These are phyloP conservation scores for Schizotus pectinicornis DNA, from an alignment of 2,888 invertebrate species.

Conservation along the genomic window DNA sequence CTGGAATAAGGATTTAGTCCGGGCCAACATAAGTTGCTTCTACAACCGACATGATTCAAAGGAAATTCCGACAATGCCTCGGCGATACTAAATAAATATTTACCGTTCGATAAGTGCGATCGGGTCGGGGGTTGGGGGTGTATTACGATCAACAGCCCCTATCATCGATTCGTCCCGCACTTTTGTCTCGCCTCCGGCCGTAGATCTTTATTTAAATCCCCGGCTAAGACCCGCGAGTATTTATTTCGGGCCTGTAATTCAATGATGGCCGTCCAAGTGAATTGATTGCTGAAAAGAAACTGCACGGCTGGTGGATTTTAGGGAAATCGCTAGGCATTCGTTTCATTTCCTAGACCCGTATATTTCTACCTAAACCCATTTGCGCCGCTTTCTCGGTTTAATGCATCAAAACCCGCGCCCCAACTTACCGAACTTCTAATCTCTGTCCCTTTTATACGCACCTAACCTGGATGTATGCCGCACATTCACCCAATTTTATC, in stretches of 20 bases:
- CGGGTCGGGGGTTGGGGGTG: too few relatives aligned
- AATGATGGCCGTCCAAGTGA: conserved; percentile 28
- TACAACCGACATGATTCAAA: conserved; percentile 4
- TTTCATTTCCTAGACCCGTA: conserved; percentile 28
- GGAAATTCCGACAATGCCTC: conserved; percentile 3
- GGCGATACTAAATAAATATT: background rate
- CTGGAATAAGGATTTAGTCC: conserved; percentile 11
- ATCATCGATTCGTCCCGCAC: background rate
- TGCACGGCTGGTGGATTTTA: conserved; percentile 14
- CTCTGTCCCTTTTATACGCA: conserved; percentile 24
- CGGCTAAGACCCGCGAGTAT: conserved; percentile 29
- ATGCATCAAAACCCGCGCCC: conserved; percentile 16
- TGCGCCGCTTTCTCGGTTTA: conserved; percentile 18
- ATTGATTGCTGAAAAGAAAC: conserved; percentile 21
- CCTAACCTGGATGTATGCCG: conserved; percentile 33
- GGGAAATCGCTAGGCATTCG: conserved; percentile 24
- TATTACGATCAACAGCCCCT: background rate
- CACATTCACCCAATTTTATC: conserved; percentile 32
- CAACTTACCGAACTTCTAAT: conserved; percentile 26
- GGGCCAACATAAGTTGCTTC: background rate
- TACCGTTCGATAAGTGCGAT: background rate
- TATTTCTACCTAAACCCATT: conserved; percentile 22
- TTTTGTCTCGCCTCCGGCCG: background rate
- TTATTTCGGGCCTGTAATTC: conserved; percentile 31
- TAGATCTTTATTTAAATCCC: conserved; percentile 32